Evolutionary conservation across 2,113 vertebrate species (phyloP), one percentile per base, ranked within the genome.

Genomic region (Grus americana): DNA sequence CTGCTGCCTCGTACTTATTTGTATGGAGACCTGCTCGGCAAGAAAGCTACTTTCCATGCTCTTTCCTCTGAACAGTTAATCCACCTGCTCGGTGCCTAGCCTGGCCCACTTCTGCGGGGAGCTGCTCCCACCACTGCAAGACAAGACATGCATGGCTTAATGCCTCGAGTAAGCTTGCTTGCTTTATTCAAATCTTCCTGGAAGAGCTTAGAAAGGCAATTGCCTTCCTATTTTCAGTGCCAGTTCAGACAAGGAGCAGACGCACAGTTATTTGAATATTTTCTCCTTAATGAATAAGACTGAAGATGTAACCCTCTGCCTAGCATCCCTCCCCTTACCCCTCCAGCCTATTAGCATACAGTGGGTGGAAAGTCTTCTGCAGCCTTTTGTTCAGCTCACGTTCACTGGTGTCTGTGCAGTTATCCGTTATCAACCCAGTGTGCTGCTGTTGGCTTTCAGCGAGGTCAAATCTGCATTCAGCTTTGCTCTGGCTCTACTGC

Each of bases 51-150:
- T 97, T 96, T 86, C 91, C 81, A 86, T 92, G 87, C 59, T 72
- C 84, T 89, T 91, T 83, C 32, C 87, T 79, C 86, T 29, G 84
- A 95, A 95, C 84, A 74, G 91, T 95, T 97, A 96, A 95, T 95
- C 87, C 94, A 95, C 97, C 95, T 97, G 96, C 93, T 94, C 3
- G 0, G 30, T 87, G 74, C 66, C 78, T 13, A 27, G n/a, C 86
- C 84, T 21, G 42, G 63, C 79, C 62, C 74, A 23, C 75, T 92
- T 71, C 82, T 20, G 0, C 1, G 3, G 73, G 68, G 61, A 85
- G 29, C 27, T 30, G 13, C 73, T 90, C 72, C 55, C 55, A 86
- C 13, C 72, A 0, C 2, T 68, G 94, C 94, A 93, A 62, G 95
- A 83, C 59, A 63, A 82, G 87, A 22, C 95, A 74, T 4, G 96